phyloP scores from a whole-genome alignment of 2,888 invertebrate species.

The Cheilosia soror region DNA sequence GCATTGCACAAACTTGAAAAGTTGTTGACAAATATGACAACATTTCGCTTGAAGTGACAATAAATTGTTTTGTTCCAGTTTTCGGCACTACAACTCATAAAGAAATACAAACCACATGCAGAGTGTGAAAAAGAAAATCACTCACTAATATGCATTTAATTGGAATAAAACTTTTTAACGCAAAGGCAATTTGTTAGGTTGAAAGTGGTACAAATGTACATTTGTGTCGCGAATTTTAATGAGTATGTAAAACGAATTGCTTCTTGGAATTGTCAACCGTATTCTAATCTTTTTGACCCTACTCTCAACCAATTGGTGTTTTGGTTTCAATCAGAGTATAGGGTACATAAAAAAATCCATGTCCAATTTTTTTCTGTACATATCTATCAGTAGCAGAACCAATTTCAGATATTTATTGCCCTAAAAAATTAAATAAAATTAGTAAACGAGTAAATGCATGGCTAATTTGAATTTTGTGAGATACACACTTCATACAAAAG shows the following conservation, averaged over 20 bases:
- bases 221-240: neutral
- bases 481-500: neutral
- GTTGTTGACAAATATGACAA: neutral
- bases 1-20: neutral
- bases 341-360: too few relatives aligned
- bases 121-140: neutral
- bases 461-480: neutral
- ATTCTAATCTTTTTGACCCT: too few relatives aligned
- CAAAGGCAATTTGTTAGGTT: neutral
- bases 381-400: too few relatives aligned
- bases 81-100: neutral
- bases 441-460: neutral
- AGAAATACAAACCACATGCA: neutral
- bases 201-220: neutral
- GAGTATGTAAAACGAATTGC: neutral
- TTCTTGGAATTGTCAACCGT: neutral
- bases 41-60: neutral
- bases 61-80: slow-evolving; percentile 1
- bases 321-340: too few relatives aligned
- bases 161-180: neutral
- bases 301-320: too few relatives aligned
- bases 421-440: neutral
- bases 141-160: slow-evolving; percentile 1
- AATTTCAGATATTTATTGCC: too few relatives aligned
- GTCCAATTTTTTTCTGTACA: too few relatives aligned